Percentiles rank a stretch among this genome's conserved stretches.
phyloP scores from a whole-genome alignment of 2,797 vertebrate genomes.

The Rhynchotus rufescens region DNA sequence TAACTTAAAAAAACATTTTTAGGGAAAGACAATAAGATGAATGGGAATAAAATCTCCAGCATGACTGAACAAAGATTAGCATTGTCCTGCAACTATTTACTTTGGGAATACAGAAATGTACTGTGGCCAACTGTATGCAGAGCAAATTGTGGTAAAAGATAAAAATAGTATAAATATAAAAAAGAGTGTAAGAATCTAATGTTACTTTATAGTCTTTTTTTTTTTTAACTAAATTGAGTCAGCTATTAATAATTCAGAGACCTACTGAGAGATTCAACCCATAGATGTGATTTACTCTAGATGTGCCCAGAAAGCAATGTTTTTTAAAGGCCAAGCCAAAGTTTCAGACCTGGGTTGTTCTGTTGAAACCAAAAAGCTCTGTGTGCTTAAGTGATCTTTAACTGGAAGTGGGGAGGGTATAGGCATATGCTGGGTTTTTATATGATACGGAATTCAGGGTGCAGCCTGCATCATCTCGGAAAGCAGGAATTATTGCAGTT shows the following conservation, averaged over 20 bases:
- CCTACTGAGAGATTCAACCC: neutral
- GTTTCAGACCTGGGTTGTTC: neutral
- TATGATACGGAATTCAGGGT: neutral
- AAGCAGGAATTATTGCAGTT: neutral
- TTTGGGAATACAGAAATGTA: neutral
- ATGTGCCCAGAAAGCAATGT: conserved; percentile 13
- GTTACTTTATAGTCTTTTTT: conserved; percentile 39
- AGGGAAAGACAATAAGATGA: neutral
- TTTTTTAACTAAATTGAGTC: conserved; percentile 40
- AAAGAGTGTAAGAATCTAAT: conserved; percentile 35
- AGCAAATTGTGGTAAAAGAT: conserved; percentile 33
- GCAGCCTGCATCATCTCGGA: neutral
- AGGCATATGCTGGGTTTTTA: neutral
- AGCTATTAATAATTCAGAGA: conserved; percentile 62
- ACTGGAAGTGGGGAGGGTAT: neutral
- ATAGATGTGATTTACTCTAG: conserved; percentile 50
- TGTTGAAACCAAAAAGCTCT: conserved; percentile 1
- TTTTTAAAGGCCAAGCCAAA: conserved; percentile 34
- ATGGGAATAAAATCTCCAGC: neutral
- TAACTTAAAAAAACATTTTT: neutral
- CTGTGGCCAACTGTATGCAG: conserved; percentile 16
- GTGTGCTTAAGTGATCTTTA: neutral
- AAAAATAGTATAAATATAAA: conserved; percentile 33
- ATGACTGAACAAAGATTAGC: neutral
- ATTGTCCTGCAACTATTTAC: neutral